Conservation (phyloP, 1,140 invertebrate genomes). For the Drosophila setifemur region DNA sequence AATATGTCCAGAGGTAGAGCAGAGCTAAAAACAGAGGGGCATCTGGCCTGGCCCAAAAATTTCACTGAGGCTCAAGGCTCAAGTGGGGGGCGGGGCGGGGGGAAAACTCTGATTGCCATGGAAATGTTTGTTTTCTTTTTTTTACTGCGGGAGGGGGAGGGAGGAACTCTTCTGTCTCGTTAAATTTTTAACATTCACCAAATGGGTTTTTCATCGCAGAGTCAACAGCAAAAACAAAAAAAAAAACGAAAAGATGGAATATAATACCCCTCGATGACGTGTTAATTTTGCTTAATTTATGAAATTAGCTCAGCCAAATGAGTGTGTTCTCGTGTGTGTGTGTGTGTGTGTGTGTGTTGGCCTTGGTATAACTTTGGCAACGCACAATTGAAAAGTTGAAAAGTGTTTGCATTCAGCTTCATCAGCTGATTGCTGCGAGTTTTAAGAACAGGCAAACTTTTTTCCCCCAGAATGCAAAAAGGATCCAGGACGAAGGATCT, state of each 20-base stretch:
- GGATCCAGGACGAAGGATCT: no score
- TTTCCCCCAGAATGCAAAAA: constrained; percentile 7
- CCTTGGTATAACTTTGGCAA: background rate
- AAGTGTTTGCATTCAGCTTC: constrained; percentile 37
- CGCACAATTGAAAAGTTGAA: constrained; percentile 18
- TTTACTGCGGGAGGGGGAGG: no score
- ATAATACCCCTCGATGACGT: constrained; percentile 4
- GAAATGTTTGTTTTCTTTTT: no score
- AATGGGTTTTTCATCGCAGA: no score
- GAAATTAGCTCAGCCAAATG: background rate
- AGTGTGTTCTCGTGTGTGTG: background rate
- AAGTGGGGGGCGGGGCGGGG: no score
- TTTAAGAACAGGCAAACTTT: constrained; percentile 13
- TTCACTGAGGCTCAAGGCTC: background rate
- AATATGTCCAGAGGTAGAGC: no score
- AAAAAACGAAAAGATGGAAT: no score
- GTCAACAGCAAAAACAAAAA: no score
- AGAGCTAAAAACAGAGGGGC: background rate
- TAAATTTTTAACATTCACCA: background rate
- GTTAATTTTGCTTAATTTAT: constrained; percentile 37
- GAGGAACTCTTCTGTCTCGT: background rate
- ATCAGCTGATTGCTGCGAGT: constrained; percentile 24
- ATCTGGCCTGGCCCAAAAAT: background rate
- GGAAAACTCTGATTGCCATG: background rate
- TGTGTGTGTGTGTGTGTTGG: background rate